These are phyloP conservation scores for Merops nubicus DNA, from an alignment of 2,113 vertebrate species.

Conservation along the genomic window DNA sequence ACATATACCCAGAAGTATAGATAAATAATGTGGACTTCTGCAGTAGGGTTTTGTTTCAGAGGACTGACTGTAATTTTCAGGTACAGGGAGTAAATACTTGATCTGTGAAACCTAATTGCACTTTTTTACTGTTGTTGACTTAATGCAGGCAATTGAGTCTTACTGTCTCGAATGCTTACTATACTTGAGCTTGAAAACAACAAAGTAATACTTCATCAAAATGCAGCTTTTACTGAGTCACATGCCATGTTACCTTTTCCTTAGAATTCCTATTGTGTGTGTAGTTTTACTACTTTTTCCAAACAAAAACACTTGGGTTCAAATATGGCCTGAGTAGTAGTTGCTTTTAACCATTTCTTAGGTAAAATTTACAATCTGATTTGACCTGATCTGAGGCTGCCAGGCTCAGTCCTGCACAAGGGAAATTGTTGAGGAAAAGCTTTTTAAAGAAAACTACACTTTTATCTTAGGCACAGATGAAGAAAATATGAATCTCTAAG, in stretches of 20 bases:
- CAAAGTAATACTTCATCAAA: not conserved
- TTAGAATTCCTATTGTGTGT: not conserved
- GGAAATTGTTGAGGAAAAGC: not conserved
- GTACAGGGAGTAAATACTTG: not conserved
- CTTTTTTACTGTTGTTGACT: not conserved
- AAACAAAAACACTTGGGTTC: not conserved
- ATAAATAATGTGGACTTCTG: not conserved
- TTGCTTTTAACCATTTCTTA: not conserved
- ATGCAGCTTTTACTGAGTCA: not conserved
- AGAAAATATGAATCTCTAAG: not conserved
- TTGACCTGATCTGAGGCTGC: not conserved
- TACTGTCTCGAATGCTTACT: not conserved
- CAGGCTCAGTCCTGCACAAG: not conserved
- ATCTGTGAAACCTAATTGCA: not conserved
- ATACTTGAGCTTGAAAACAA: not conserved
- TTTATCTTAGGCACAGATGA: not conserved
- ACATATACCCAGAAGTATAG: not conserved
- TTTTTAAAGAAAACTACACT: not conserved
- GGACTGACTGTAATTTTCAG: not conserved
- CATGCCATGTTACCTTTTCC: fast-evolving
- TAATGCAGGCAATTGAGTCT: not conserved
- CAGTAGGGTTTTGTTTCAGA: not conserved
- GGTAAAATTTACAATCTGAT: not conserved
- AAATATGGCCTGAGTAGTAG: not conserved
- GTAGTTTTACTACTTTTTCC: not conserved